Conservation (phyloP, 2,888 invertebrate genomes). For the Cactoblastis cactorum region DNA sequence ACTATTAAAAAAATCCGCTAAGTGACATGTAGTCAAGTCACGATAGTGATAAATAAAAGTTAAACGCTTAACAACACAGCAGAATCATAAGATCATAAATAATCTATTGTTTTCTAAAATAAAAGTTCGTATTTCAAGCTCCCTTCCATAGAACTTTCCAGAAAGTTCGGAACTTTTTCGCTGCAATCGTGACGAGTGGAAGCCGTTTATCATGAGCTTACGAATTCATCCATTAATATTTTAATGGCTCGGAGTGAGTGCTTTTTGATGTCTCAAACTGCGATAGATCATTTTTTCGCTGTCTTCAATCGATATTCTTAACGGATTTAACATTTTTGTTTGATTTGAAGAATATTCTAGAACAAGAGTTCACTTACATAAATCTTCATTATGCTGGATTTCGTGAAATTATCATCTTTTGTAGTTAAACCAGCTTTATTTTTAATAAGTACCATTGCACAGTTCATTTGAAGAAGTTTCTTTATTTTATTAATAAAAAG, state of each 20-base stretch:
- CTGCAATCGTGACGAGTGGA: slow-evolving; percentile 19
- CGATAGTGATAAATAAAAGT: not conserved
- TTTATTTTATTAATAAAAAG: no score
- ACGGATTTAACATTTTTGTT: no score
- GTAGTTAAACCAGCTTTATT: no score
- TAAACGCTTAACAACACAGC: not conserved
- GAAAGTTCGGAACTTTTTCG: slow-evolving; percentile 11
- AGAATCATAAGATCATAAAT: not conserved
- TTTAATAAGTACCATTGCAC: no score
- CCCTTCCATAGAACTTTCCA: not conserved
- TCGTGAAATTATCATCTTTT: no score
- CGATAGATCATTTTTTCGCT: not conserved
- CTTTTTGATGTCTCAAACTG: slow-evolving; percentile 52
- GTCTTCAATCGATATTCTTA: no score
- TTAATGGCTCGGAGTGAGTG: slow-evolving; percentile 47
- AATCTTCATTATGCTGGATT: no score
- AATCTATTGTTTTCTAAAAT: slow-evolving; percentile 9
- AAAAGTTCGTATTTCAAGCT: slow-evolving; percentile 2
- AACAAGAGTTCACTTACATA: no score
- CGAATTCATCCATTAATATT: slow-evolving; percentile 54
- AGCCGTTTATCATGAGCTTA: slow-evolving; percentile 40
- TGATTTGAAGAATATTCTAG: no score
- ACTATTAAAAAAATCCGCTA: no score
- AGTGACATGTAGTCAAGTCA: no score
- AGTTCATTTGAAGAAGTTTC: no score